Conservation (phyloP, 2,888 invertebrate genomes). For the Epicampocera succincta region DNA sequence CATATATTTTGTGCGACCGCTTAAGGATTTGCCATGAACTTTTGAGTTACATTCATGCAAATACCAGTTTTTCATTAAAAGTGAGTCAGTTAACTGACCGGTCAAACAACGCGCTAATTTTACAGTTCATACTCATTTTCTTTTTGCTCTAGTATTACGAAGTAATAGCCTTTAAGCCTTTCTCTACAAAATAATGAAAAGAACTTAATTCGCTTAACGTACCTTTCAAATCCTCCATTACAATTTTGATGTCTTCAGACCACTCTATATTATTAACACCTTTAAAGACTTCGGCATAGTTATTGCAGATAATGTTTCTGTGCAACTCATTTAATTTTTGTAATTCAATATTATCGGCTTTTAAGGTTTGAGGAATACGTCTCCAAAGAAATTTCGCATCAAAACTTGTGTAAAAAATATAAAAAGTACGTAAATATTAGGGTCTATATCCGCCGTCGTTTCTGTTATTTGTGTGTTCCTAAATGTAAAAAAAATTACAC, state of each 20-base stretch:
- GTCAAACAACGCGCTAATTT: too few species aligned
- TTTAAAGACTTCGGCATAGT: slow-evolving; percentile 90
- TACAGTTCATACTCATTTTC: too few species aligned
- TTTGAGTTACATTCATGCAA: too few species aligned
- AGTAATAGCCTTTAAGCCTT: too few species aligned
- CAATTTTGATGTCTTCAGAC: slow-evolving; percentile 89
- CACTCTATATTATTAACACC: slow-evolving; percentile 87
- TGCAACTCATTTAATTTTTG: slow-evolving; percentile 91
- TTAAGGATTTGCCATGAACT: too few species aligned
- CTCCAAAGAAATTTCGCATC: slow-evolving; percentile 97
- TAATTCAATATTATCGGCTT: slow-evolving; percentile 88
- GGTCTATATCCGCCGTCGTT: too few species aligned
- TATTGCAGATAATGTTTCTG: slow-evolving; percentile 92
- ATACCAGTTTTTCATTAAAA: too few species aligned
- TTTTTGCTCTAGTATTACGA: too few species aligned
- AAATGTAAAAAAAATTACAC: neutral
- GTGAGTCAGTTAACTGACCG: too few species aligned
- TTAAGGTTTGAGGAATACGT: slow-evolving; percentile 90
- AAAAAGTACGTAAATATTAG: neutral
- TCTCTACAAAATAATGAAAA: too few species aligned
- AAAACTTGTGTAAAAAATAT: slow-evolving; percentile 85
- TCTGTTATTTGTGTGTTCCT: too few species aligned
- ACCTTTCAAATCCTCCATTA: slow-evolving; percentile 92
- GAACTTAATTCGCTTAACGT: slow-evolving; percentile 69
- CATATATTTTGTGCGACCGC: too few species aligned